phyloP scores from a whole-genome alignment of 2,113 vertebrate species.

The Sphyrna mokarran region DNA sequence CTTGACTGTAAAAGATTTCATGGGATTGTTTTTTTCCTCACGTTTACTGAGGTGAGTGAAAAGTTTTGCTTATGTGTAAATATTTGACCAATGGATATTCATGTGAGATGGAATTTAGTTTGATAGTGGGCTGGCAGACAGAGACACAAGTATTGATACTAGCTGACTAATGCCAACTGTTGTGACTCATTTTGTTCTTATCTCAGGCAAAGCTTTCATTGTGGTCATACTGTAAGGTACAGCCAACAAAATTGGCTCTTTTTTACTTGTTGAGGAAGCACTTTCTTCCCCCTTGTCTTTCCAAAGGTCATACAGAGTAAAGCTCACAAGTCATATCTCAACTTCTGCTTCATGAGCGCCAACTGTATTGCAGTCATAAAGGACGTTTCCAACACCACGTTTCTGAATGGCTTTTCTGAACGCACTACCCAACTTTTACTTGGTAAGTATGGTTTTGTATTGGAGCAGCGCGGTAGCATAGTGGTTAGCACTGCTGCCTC shows the following conservation, averaged over 20 bases:
- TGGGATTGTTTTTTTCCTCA: not conserved
- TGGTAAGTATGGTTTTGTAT: not conserved
- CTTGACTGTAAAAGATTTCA: not conserved
- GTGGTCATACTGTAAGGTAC: not conserved
- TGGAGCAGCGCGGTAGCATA: too few species aligned
- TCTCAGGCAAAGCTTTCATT: not conserved
- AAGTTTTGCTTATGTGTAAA: not conserved
- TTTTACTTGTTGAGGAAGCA: not conserved
- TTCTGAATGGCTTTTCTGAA: not conserved
- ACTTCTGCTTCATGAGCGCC: not conserved
- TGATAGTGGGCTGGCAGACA: not conserved
- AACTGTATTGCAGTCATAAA: not conserved
- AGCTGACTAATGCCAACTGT: slow-evolving; percentile 3
- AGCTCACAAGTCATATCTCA: not conserved
- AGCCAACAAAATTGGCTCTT: not conserved
- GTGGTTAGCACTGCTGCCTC: too few species aligned
- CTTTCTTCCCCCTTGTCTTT: not conserved
- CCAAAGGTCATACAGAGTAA: not conserved
- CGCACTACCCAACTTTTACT: not conserved
- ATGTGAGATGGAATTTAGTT: not conserved
- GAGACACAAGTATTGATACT: not conserved
- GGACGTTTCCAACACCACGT: not conserved
- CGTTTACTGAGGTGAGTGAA: not conserved
- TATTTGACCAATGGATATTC: not conserved
- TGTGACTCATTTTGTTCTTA: not conserved